Conservation (phyloP, 2,888 invertebrate species). For the Siphlonurus alternatus region DNA sequence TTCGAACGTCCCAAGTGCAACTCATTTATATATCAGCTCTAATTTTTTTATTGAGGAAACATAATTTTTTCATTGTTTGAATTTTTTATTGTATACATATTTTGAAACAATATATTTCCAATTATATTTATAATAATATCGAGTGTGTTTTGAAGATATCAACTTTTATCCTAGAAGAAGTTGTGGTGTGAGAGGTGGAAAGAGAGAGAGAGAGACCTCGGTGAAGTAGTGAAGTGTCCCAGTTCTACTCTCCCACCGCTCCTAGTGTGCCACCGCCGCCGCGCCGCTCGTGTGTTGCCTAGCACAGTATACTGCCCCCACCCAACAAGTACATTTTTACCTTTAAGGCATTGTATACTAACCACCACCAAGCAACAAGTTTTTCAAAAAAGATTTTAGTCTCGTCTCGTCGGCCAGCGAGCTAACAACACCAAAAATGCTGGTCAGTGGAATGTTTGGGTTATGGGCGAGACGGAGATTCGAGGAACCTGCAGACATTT, state of each 20-base stretch:
- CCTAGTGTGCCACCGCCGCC: too few relatives aligned
- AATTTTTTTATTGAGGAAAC: neutral
- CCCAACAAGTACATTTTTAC: too few relatives aligned
- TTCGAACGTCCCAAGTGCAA: neutral
- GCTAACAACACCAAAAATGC: neutral
- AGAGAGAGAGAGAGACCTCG: neutral
- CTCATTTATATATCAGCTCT: neutral
- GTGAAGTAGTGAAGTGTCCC: neutral
- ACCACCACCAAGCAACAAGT: too few relatives aligned
- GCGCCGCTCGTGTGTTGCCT: too few relatives aligned
- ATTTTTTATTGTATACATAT: too few relatives aligned
- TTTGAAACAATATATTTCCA: too few relatives aligned
- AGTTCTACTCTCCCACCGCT: neutral
- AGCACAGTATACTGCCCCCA: too few relatives aligned
- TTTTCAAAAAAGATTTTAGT: neutral
- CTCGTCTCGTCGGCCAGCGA: neutral
- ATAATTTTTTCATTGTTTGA: too few relatives aligned
- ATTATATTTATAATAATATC: too few relatives aligned
- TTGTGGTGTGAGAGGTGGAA: too few relatives aligned
- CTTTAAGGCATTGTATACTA: too few relatives aligned
- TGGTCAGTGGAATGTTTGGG: neutral
- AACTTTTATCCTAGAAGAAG: neutral
- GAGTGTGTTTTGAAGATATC: neutral
- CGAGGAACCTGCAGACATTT: conserved; percentile 6
- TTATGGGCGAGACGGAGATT: neutral